Conservation (phyloP, 2,888 invertebrate genomes). For the Lasioglossum marginatum region DNA sequence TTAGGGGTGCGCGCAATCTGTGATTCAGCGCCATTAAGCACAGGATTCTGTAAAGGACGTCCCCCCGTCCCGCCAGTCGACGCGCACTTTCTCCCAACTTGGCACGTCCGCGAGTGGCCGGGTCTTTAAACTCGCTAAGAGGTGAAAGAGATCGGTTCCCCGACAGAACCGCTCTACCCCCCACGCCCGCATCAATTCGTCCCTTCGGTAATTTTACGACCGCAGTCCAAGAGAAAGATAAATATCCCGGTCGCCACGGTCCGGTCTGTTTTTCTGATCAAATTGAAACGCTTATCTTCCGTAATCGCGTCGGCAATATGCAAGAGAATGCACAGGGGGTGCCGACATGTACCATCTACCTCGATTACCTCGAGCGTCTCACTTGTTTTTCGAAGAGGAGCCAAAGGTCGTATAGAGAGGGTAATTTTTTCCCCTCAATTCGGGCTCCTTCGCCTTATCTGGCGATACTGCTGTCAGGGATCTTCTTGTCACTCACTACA, state of each 20-base stretch:
- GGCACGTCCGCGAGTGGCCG: conserved; percentile 73
- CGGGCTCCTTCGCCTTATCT: too few relatives aligned
- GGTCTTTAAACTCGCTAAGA: conserved; percentile 67
- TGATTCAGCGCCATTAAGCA: conserved; percentile 85
- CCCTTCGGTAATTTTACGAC: conserved; percentile 25
- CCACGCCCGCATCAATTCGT: conserved; percentile 27
- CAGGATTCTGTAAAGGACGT: conserved; percentile 81
- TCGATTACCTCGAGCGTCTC: neutral
- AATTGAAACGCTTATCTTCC: neutral
- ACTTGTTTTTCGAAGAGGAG: too few relatives aligned
- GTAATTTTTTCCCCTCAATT: too few relatives aligned
- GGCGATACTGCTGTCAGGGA: too few relatives aligned
- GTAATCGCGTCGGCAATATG: neutral
- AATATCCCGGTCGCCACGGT: neutral
- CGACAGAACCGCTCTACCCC: conserved; percentile 18
- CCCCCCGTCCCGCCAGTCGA: conserved; percentile 5
- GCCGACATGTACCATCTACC: neutral
- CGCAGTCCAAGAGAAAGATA: neutral
- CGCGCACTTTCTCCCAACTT: conserved; percentile 76
- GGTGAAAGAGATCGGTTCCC: conserved; percentile 67
- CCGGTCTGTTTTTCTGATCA: neutral
- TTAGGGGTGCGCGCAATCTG: conserved; percentile 83
- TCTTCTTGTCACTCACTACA: too few relatives aligned
- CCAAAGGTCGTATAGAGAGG: too few relatives aligned
- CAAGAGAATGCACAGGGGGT: neutral